phyloP scores from a whole-genome alignment of 2,113 vertebrate species.

The Orycteropus afer region DNA sequence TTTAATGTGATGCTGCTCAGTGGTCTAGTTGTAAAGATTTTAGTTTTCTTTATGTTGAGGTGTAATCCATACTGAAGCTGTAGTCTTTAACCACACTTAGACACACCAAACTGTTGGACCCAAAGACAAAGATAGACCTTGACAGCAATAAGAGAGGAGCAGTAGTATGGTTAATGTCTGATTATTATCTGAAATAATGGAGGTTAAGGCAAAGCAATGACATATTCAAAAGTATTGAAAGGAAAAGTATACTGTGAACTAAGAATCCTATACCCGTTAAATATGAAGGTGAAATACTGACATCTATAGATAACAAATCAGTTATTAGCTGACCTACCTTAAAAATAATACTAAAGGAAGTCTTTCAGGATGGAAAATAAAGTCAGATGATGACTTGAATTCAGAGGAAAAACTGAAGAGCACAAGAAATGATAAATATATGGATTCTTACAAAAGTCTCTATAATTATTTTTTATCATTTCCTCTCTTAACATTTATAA shows the following conservation, averaged over 20 bases:
- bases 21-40: no score
- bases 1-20: no score
- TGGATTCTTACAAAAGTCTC: background rate
- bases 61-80: no score
- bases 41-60: no score
- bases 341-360: background rate
- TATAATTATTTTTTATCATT: background rate
- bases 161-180: background rate
- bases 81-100: no score
- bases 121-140: background rate
- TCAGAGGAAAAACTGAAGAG: conserved; percentile 24
- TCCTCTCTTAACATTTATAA: background rate
- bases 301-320: background rate
- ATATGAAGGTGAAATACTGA: background rate
- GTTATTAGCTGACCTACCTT: background rate
- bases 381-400: background rate
- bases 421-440: background rate
- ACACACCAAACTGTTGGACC: background rate
- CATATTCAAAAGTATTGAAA: background rate
- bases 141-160: background rate
- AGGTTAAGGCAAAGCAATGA: background rate
- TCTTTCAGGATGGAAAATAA: background rate
- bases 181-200: background rate
- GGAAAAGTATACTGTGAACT: background rate
- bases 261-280: background rate